A percentile compares a stretch with the other conserved stretches of the same genome.
These are phyloP conservation scores for Turnix velox DNA, from an alignment of 2,113 vertebrate species.

Conservation along the genomic window DNA sequence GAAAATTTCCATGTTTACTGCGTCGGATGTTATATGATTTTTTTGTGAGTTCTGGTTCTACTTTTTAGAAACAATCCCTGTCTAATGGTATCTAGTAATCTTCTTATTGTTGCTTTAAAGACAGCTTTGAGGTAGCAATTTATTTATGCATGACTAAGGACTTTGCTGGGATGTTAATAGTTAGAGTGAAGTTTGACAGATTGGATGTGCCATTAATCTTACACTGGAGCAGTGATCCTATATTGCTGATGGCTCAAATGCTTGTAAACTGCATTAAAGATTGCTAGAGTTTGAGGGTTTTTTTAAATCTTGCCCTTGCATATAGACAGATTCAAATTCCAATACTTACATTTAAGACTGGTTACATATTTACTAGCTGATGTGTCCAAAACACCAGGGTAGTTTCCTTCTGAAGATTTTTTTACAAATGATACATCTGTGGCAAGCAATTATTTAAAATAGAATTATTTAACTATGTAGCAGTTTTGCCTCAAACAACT, in stretches of 20 bases:
- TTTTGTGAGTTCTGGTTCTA: not conserved
- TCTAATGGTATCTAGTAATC: not conserved
- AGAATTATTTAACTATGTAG: not conserved
- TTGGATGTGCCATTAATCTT: slow-evolving; percentile 14
- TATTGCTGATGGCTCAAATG: not conserved
- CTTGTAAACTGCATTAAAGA: not conserved
- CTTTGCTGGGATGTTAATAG: not conserved
- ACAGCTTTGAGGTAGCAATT: not conserved
- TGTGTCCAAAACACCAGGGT: not conserved
- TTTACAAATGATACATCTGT: not conserved
- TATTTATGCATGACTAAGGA: not conserved
- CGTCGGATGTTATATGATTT: not conserved
- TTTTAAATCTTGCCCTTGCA: not conserved
- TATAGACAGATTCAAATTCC: not conserved
- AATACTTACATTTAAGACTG: not conserved
- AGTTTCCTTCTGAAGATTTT: not conserved
- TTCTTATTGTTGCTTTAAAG: not conserved
- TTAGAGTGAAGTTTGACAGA: slow-evolving; percentile 3
- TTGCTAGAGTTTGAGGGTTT: not conserved
- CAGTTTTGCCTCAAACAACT: not conserved
- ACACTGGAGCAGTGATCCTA: not conserved
- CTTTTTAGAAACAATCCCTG: not conserved
- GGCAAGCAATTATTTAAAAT: not conserved
- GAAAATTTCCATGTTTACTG: not conserved
- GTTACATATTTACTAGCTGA: not conserved